Percentiles rank a stretch among this genome's conserved stretches.
These are phyloP conservation scores for Morelia viridis DNA, from an alignment of 2,797 vertebrate species.

Conservation along the genomic window DNA sequence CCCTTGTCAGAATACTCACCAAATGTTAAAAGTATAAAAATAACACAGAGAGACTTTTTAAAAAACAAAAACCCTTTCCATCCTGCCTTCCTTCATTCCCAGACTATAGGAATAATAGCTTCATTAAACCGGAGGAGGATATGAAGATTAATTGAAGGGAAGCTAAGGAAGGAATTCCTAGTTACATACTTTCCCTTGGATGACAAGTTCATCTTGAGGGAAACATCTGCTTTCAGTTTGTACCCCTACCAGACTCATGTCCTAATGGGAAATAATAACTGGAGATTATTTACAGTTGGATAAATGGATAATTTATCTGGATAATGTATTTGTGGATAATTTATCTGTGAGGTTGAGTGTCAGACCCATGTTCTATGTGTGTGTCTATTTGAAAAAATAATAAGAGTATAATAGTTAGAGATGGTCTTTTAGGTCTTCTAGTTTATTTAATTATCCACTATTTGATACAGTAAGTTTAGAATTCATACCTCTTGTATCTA, in stretches of 20 bases:
- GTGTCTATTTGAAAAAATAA: not conserved
- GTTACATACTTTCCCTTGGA: slow-evolving; percentile 38
- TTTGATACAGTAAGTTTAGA: not conserved
- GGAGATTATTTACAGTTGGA: not conserved
- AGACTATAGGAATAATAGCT: slow-evolving; percentile 43
- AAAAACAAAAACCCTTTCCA: not conserved
- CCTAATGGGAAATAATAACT: not conserved
- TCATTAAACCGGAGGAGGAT: slow-evolving; percentile 37
- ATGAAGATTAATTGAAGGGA: slow-evolving; percentile 30
- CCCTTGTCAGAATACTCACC: slow-evolving; percentile 40
- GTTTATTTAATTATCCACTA: not conserved
- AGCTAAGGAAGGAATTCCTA: slow-evolving; percentile 47
- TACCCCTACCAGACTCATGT: slow-evolving; percentile 13
- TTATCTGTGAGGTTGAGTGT: not conserved
- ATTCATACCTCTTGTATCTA: not conserved
- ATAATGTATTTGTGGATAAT: not conserved
- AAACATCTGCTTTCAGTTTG: slow-evolving; percentile 45
- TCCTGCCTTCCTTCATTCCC: slow-evolving; percentile 44
- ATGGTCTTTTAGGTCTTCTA: not conserved
- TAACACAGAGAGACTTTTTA: slow-evolving; percentile 41
- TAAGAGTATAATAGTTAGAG: not conserved
- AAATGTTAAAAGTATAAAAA: slow-evolving; percentile 48
- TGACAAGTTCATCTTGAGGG: slow-evolving; percentile 27
- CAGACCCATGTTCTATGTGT: not conserved
- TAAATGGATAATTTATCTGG: not conserved